phyloP scores from a whole-genome alignment of 2,888 invertebrate genomes.

The Dastarcus helophoroides region DNA sequence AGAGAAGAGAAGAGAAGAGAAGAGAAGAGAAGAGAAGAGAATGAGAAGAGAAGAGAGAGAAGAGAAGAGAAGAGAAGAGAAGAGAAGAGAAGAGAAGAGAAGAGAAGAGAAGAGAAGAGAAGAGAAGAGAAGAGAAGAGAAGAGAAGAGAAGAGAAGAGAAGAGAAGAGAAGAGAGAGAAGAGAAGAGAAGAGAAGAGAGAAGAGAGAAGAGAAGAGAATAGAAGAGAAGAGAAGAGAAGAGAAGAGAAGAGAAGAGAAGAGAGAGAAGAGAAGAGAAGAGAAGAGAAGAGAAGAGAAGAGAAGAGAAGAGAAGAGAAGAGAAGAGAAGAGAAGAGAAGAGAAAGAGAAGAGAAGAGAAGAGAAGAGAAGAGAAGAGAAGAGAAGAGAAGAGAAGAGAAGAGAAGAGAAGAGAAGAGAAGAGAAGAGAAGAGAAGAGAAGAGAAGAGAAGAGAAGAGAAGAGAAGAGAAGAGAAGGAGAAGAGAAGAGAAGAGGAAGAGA shows the following conservation, averaged over 20 bases:
- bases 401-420: neutral
- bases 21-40: too few relatives aligned
- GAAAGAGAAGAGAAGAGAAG: neutral
- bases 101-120: neutral
- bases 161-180: neutral
- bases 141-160: neutral
- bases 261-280: neutral
- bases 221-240: neutral
- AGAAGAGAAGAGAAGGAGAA: too few relatives aligned
- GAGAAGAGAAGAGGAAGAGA: too few relatives aligned
- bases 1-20: conserved; percentile 1
- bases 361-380: neutral
- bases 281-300: neutral
- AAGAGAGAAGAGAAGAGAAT: too few relatives aligned
- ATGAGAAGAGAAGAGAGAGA: too few relatives aligned
- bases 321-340: neutral
- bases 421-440: too few relatives aligned
- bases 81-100: too few relatives aligned
- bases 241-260: neutral
- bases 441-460: too few relatives aligned
- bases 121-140: neutral
- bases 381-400: conserved; percentile 1
- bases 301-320: neutral
- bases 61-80: too few relatives aligned
- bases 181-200: neutral